Evolutionary conservation across 2,888 invertebrate species (phyloP).

Genomic region (Leptinotarsa peninsularis): DNA sequence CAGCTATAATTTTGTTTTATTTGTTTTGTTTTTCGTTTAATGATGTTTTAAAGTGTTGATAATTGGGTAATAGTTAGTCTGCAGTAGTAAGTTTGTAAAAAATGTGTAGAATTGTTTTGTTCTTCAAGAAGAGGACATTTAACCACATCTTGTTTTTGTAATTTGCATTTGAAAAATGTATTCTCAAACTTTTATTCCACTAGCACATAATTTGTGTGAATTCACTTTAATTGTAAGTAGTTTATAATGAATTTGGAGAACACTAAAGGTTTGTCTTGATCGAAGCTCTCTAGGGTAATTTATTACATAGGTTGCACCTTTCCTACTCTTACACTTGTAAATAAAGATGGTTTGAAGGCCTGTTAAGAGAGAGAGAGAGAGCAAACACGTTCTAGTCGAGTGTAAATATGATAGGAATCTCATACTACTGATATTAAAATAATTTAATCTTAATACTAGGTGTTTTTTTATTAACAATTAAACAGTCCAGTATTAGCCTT

Average conservation of each 20-base stretch:
- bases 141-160: conserved; percentile 9
- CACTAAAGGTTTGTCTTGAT: conserved; percentile 46
- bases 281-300: conserved; percentile 44
- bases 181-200: conserved; percentile 13
- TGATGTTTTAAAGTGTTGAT: not conserved
- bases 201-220: conserved; percentile 20
- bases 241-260: conserved; percentile 25
- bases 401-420: conserved; percentile 63
- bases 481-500: conserved; percentile 43
- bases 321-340: conserved; percentile 54
- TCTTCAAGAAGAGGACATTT: not conserved
- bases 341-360: conserved; percentile 46
- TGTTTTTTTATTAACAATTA: conserved; percentile 63
- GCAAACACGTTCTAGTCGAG: conserved; percentile 62
- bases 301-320: conserved; percentile 36
- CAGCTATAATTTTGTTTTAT: not conserved
- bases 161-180: conserved; percentile 14
- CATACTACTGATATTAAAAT: conserved; percentile 61
- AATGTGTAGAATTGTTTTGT: conserved; percentile 2
- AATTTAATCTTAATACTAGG: conserved; percentile 60
- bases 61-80: not conserved
- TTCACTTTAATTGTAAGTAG: conserved; percentile 13
- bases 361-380: conserved; percentile 46
- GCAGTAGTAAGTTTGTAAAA: conserved; percentile 6
- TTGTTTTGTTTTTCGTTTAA: conserved; percentile 1